Evolutionary conservation across 2,797 vertebrate genomes (phyloP).

Genomic region (Periophthalmus magnuspinnatus): DNA sequence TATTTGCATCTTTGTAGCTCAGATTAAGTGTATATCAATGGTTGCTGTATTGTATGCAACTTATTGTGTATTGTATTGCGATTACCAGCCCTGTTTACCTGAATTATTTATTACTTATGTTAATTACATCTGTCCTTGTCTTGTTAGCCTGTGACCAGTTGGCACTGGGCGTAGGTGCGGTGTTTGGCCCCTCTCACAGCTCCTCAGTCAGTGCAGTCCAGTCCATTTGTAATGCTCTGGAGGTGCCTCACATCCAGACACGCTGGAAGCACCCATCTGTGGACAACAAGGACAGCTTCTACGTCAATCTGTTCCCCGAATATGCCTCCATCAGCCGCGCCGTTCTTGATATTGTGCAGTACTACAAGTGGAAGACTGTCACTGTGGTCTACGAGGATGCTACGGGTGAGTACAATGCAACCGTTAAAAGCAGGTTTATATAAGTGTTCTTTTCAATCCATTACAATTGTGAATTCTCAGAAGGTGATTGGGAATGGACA

Average conservation of each 20-base stretch:
- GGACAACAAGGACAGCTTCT: constrained; percentile 94
- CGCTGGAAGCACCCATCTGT: constrained; percentile 95
- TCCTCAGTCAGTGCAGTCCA: constrained; percentile 96
- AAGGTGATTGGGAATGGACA: no score
- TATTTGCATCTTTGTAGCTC: no score
- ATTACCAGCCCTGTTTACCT: background rate
- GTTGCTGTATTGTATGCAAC: no score
- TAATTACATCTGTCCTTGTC: background rate
- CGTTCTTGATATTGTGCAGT: constrained; percentile 92
- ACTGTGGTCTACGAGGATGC: constrained; percentile 98
- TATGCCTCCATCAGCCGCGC: constrained; percentile 93
- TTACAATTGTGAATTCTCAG: no score
- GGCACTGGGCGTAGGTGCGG: constrained; percentile 91
- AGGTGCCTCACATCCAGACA: constrained; percentile 98
- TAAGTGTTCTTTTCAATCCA: background rate
- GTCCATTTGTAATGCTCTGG: constrained; percentile 96
- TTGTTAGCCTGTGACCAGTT: constrained; percentile 92
- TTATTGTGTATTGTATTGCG: no score
- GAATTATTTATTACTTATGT: background rate
- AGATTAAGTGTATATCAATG: no score
- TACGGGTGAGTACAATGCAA: constrained; percentile 79
- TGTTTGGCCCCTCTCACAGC: constrained; percentile 95
- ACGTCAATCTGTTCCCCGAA: constrained; percentile 96
- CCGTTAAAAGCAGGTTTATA: background rate
- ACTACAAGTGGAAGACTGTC: constrained; percentile 93